Evolutionary conservation across 2,888 invertebrate genomes (phyloP).

Genomic region (Lamproptera curius): DNA sequence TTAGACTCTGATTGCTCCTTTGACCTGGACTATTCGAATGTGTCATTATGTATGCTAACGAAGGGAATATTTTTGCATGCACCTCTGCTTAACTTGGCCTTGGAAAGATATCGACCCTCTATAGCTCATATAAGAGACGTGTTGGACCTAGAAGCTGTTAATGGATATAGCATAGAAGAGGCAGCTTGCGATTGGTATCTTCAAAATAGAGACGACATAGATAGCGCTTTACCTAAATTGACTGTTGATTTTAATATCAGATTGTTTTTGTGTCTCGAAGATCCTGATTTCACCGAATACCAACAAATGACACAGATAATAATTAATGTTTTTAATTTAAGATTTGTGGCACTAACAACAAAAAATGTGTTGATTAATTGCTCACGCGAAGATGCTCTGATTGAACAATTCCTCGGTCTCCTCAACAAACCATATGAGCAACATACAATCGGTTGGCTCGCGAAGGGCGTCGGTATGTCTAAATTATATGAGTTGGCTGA

Average conservation of each 20-base stretch:
- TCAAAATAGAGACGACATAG: background rate
- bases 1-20: slow-evolving; percentile 8
- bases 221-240: background rate
- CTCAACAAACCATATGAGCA: background rate
- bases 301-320: background rate
- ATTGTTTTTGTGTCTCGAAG: slow-evolving; percentile 27
- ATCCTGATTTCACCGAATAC: slow-evolving; percentile 18
- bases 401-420: background rate
- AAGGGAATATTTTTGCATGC: slow-evolving; percentile 16
- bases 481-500: background rate
- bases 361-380: background rate
- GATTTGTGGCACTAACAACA: background rate
- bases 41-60: too few relatives aligned
- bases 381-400: background rate
- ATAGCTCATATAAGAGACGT: slow-evolving; percentile 13
- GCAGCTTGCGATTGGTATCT: slow-evolving; percentile 29
- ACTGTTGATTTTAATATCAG: background rate
- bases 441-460: slow-evolving; percentile 8
- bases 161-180: slow-evolving; percentile 14
- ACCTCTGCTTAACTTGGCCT: slow-evolving; percentile 10
- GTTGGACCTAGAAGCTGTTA: background rate
- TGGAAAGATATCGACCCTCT: background rate
- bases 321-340: background rate
- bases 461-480: slow-evolving; percentile 10
- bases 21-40: background rate